Base-by-base conservation (phyloP, 2,888 invertebrate genomes). In the Scaptomyza tumidula region DNA sequence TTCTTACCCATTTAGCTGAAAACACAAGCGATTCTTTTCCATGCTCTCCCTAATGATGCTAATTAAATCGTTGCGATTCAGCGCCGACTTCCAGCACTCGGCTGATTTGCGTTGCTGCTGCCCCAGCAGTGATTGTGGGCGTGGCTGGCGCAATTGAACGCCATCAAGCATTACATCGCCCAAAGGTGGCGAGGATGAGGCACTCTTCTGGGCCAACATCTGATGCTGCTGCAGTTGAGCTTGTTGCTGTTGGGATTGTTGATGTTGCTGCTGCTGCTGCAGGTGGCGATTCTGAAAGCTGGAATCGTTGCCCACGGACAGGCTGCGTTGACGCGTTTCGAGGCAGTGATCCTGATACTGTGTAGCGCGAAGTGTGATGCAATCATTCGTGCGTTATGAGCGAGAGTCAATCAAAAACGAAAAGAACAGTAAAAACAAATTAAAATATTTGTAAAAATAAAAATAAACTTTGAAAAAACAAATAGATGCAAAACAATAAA, bases 21-120 rank as follows among this genome's bases (percentile, higher is more conserved):
- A 96, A 95, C 95, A 95, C 94, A 96, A 93, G 92, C 96, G 96
- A 93, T 96, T 97, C 93, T 96, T 97, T 92, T 97, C 97, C 97
- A 97, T 97, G 92, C 97, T 97, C 79, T 96, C 96, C 92, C 97
- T 96, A 90, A 97, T 96, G 88, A 97, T 96, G 93, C 97, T 96
- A 77, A 97, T 94, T 80, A 97, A 93, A 92, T 97, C 97, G 80
- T 96, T 95, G 82, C 96, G 94, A 91, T 96, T 96, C 85, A 96
- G 92, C 78, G 96, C 95, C 78, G 95, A 95, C 60, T 96, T 95
- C 83, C 94, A 92, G 66, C 93, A 93, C 69, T 94, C 94, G 66
- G 90, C 86, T 7, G 91, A 90, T 37, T 88, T 90, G 35, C 90
- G 85, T 63, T 90, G 89, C 59, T 85, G 80, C 35, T 86, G 83